phyloP scores from a whole-genome alignment of 2,797 vertebrate species.

The Zalophus californianus region DNA sequence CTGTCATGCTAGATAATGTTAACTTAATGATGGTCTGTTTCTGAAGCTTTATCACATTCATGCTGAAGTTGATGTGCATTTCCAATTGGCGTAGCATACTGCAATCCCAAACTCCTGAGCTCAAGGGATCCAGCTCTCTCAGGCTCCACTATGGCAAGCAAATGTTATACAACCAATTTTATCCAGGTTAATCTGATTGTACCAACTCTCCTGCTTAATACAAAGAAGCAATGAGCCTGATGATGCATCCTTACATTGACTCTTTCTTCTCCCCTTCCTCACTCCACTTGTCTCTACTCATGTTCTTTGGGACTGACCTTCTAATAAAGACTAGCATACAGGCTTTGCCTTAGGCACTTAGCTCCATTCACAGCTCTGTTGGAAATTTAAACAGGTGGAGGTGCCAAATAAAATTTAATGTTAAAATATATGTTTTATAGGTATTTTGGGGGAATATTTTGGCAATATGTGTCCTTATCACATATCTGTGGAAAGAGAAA shows the following conservation, averaged over 20 bases:
- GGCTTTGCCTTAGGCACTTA: background rate
- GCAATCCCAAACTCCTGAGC: background rate
- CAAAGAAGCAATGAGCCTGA: background rate
- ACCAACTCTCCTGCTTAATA: background rate
- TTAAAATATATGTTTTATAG: background rate
- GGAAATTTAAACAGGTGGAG: background rate
- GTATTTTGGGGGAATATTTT: background rate
- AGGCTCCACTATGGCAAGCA: background rate
- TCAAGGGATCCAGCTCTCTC: background rate
- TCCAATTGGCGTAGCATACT: background rate
- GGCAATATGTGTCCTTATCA: background rate
- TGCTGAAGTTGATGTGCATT: background rate
- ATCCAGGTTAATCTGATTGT: background rate
- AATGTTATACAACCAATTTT: background rate
- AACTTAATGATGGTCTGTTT: background rate
- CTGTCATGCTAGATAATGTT: background rate
- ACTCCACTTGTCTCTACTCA: background rate
- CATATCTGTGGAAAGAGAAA: background rate
- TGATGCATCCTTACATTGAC: rapidly evolving
- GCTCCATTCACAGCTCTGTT: background rate
- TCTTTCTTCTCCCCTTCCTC: background rate
- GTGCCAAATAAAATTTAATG: background rate
- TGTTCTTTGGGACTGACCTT: background rate
- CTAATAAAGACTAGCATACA: background rate
- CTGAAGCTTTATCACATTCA: background rate